Conservation (phyloP, 2,888 invertebrate genomes). For the Entomobrya proxima region DNA sequence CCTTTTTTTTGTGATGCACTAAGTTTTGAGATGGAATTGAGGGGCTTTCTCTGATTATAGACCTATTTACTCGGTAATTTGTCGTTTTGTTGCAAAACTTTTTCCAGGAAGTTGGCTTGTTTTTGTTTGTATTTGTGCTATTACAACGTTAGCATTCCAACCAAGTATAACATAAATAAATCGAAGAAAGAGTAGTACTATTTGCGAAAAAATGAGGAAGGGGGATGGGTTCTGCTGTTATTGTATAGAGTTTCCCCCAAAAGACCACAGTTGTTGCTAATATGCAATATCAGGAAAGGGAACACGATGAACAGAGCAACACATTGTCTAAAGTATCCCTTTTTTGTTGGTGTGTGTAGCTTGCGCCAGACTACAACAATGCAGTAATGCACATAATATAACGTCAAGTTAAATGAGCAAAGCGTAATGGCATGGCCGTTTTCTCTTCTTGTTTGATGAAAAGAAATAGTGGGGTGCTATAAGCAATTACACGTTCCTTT, state of each 20-base stretch:
- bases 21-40: neutral
- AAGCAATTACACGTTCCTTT: too few species aligned
- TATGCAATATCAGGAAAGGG: too few species aligned
- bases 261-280: slow-evolving; percentile 5
- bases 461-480: neutral
- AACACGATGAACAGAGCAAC: slow-evolving; percentile 1
- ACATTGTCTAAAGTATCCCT: neutral
- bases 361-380: neutral
- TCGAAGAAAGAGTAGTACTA: neutral
- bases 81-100: slow-evolving; percentile 52
- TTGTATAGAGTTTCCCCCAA: neutral
- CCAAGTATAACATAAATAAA: neutral
- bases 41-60: slow-evolving; percentile 37
- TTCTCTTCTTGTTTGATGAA: neutral
- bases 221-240: neutral
- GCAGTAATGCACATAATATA: neutral
- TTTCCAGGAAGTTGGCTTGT: slow-evolving; percentile 36
- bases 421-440: neutral
- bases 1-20: neutral
- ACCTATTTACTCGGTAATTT: slow-evolving; percentile 57
- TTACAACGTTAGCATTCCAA: neutral
- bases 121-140: slow-evolving; percentile 7
- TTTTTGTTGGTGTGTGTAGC: neutral
- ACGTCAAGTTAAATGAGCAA: slow-evolving; percentile 24
- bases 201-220: slow-evolving; percentile 16